Percentiles rank a stretch among this genome's conserved stretches.
These are phyloP conservation scores for Trididemnum miniatum DNA, from an alignment of 23 tunicate species.

Conservation along the genomic window DNA sequence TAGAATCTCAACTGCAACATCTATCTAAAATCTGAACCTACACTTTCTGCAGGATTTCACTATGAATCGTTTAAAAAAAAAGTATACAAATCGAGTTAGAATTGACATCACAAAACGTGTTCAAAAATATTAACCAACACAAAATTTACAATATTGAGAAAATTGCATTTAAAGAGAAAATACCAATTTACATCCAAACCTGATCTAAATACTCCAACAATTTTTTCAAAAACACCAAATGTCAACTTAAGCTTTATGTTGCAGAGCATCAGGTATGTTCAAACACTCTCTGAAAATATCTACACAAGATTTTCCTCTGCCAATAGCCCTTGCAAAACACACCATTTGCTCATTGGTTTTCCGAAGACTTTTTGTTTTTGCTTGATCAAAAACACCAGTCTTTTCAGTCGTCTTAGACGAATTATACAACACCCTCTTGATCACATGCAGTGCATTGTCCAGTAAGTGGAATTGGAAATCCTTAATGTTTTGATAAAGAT, in stretches of 20 bases:
- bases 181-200: too few species aligned
- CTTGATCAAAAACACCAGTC: not conserved
- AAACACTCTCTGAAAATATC: not conserved
- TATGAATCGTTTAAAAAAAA: too few species aligned
- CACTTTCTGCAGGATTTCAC: too few species aligned
- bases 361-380: not conserved
- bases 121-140: too few species aligned
- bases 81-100: too few species aligned
- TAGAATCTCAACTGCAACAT: too few species aligned
- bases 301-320: slow-evolving; percentile 3
- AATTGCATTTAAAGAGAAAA: too few species aligned
- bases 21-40: too few species aligned
- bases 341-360: not conserved
- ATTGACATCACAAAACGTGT: too few species aligned
- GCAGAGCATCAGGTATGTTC: slow-evolving; percentile 8
- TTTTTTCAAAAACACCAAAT: too few species aligned
- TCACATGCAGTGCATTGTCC: slow-evolving; percentile 1
- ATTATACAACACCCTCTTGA: not conserved
- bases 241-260: not conserved
- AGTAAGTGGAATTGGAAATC: not conserved
- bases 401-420: not conserved
- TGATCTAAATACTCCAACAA: too few species aligned
- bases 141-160: too few species aligned
- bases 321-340: not conserved
- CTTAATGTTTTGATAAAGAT: not conserved